Evolutionary conservation across 1,140 invertebrate genomes (phyloP).

Genomic region (Drosophila serrata): DNA sequence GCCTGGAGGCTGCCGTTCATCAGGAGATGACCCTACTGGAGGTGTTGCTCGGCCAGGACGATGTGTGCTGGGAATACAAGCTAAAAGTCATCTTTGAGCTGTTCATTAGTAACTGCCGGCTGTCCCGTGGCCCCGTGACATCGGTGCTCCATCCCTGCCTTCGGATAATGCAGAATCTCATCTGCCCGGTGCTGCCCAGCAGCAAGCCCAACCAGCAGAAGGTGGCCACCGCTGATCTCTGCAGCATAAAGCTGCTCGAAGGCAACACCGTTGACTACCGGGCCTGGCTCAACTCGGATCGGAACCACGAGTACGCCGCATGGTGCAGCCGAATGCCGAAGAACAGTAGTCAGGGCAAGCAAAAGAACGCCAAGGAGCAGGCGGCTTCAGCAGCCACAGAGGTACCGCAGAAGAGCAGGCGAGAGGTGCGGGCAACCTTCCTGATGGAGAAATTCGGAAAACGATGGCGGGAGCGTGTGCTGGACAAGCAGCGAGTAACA

Average conservation of each 20-base stretch:
- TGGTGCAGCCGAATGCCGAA: constrained; percentile 87
- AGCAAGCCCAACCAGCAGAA: constrained; percentile 87
- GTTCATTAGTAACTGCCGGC: constrained; percentile 90
- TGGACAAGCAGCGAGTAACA: constrained; percentile 67
- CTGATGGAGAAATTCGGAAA: constrained; percentile 92
- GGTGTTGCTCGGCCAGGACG: constrained; percentile 95
- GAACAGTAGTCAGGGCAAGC: constrained; percentile 26
- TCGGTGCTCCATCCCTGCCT: constrained; percentile 89
- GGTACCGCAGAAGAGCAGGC: constrained; percentile 22
- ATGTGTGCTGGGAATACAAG: constrained; percentile 97
- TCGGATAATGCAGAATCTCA: constrained; percentile 92
- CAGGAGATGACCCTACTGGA: constrained; percentile 96
- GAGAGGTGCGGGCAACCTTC: constrained; percentile 87
- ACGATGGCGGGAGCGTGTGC: constrained; percentile 86
- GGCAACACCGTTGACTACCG: constrained; percentile 90
- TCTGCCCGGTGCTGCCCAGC: constrained; percentile 89
- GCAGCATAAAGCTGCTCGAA: constrained; percentile 87
- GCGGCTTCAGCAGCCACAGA: constrained; percentile 2
- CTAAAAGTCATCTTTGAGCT: constrained; percentile 95
- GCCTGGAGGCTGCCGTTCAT: constrained; percentile 91
- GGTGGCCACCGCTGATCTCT: constrained; percentile 59
- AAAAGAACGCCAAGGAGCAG: constrained; percentile 10
- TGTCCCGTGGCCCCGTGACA: constrained; percentile 75
- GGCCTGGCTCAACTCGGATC: constrained; percentile 92
- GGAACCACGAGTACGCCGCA: constrained; percentile 89